Evolutionary conservation across 2,797 vertebrate species (phyloP), one percentile per base, ranked within the genome.

Genomic region (Tokudaia tokunoshimensis): DNA sequence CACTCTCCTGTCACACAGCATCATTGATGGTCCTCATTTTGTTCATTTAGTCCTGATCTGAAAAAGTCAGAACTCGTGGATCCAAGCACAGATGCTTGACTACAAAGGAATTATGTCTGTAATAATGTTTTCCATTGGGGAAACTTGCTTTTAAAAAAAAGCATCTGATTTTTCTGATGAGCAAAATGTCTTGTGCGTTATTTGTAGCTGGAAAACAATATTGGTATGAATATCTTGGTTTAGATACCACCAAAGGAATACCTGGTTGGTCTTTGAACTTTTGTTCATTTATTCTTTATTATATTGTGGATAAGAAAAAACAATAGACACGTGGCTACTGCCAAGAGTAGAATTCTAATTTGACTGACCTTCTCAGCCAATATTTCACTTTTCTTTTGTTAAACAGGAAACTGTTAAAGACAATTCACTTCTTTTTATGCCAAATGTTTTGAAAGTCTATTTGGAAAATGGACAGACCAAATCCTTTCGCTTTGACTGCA

Each of bases 391-490:
- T 70, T 81, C 63, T 94, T 8, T 83, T 76, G 50, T 93, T 75
- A 67, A 89, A 93, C 98, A 99, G 99, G 99, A 99, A 98, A 98
- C 99, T 79, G 98, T 99, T 97, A 99, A 99, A 98, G 99, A 99
- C 95, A 99, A 99, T 98, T 99, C 99, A 20, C 99, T 99, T 97
- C 99, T 99, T 98, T 99, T 99, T 98, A 99, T 99, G 99, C 99
- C 99, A 99, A 99, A 99, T 97, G 99, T 99, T 98, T 98, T 99
- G 98, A 99, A 99, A 98, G 99, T 99, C 44, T 99, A 99, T 98
- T 98, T 99, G 98, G 99, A 99, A 99, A 99, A 99, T 72, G 99
- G 99, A 93, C 99, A 99, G 98, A 99, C 99, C 89, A 99, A 99
- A 98, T 99, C 99, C 67, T 99, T 99, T 96, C 99, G 99, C 95